A percentile compares a stretch with the other conserved stretches of the same genome.
Evolutionary conservation across 1,140 invertebrate species (phyloP).

Genomic region (Heliconius hermathena): DNA sequence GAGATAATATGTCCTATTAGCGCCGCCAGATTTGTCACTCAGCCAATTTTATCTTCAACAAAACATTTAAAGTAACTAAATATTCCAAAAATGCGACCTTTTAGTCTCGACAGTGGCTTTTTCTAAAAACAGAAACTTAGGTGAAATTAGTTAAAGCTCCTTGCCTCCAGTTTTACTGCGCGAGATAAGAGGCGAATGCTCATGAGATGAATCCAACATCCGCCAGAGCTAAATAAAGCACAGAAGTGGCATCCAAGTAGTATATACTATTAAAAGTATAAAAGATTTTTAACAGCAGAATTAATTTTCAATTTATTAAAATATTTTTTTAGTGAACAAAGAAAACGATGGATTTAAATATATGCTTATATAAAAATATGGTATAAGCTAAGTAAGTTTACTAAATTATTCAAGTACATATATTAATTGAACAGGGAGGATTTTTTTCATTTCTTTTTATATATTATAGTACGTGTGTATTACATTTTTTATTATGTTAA

Average conservation of each 20-base stretch:
- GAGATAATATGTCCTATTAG: neutral
- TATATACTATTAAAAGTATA: too few relatives aligned
- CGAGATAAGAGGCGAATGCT: slow-evolving; percentile 57
- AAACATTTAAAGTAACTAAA: slow-evolving; percentile 1
- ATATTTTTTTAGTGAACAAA: too few relatives aligned
- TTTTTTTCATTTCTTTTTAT: too few relatives aligned
- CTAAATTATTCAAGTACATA: too few relatives aligned
- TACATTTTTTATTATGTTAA: too few relatives aligned
- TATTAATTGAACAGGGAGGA: too few relatives aligned
- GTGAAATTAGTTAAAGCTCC: slow-evolving; percentile 24
- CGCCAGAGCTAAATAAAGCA: slow-evolving; percentile 35
- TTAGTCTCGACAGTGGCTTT: slow-evolving; percentile 6
- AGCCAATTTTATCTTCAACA: slow-evolving; percentile 5
- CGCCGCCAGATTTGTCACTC: neutral
- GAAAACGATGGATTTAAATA: too few relatives aligned
- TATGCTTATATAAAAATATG: too few relatives aligned
- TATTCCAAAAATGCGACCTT: slow-evolving; percentile 33
- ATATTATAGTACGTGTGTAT: too few relatives aligned
- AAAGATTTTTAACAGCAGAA: too few relatives aligned
- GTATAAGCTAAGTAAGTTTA: too few relatives aligned
- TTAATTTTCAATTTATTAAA: too few relatives aligned
- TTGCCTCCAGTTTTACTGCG: slow-evolving; percentile 37
- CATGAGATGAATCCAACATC: slow-evolving; percentile 70
- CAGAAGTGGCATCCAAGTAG: slow-evolving; percentile 34
- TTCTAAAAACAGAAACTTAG: slow-evolving; percentile 23